phyloP scores from a whole-genome alignment of 2,113 vertebrate species.

The Sylvia atricapilla region DNA sequence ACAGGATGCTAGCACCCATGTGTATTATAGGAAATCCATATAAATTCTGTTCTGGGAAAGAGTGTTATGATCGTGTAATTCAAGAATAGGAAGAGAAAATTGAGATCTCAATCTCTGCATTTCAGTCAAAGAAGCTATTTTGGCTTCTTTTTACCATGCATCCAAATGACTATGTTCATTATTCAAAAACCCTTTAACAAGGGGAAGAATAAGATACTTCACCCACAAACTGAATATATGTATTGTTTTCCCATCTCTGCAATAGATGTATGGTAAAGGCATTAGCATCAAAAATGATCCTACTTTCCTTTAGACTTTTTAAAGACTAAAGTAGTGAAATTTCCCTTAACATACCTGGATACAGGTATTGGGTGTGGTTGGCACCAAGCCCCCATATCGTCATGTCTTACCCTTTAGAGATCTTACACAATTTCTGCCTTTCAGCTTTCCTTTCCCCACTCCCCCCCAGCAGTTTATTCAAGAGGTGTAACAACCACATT shows the following conservation, averaged over 20 bases:
- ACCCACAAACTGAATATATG: background rate
- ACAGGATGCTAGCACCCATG: background rate
- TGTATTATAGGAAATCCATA: slow-evolving; percentile 31
- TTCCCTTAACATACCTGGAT: background rate
- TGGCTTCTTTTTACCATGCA: background rate
- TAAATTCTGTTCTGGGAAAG: background rate
- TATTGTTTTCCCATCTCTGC: background rate
- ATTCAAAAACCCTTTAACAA: background rate
- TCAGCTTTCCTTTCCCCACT: background rate
- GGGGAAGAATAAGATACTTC: background rate
- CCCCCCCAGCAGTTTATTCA: background rate
- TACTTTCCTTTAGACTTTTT: background rate
- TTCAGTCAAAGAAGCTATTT: background rate
- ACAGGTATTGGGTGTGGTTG: accelerated
- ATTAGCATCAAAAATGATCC: background rate
- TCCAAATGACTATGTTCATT: background rate
- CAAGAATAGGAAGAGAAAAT: background rate
- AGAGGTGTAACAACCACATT: background rate
- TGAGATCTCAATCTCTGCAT: background rate
- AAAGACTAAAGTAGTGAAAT: background rate
- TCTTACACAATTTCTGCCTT: background rate
- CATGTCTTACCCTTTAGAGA: background rate
- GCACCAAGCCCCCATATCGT: background rate
- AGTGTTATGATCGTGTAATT: background rate
- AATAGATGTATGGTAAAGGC: background rate